A percentile compares a stretch with the other conserved stretches of the same genome.
Evolutionary conservation across 1,140 invertebrate genomes (phyloP).

Genomic region (Onthophagus taurus): DNA sequence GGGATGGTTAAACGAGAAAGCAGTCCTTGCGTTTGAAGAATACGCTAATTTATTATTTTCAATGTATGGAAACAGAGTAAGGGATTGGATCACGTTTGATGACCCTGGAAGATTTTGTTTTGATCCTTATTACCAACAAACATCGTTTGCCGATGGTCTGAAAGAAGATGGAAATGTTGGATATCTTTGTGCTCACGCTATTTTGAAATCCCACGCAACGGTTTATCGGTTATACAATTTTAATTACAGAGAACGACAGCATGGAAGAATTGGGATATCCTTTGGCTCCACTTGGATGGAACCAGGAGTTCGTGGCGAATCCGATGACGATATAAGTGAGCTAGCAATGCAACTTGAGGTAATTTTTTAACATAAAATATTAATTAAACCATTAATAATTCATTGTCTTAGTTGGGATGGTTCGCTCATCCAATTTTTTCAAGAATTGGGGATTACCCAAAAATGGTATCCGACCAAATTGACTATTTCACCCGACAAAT

Average conservation of each 20-base stretch:
- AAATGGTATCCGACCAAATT: conserved; percentile 47
- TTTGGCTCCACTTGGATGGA: too few relatives aligned
- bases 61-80: conserved; percentile 27
- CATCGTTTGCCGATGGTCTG: conserved; percentile 43
- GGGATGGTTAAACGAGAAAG: not conserved
- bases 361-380: too few relatives aligned
- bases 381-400: too few relatives aligned
- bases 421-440: conserved; percentile 54
- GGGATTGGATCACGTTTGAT: conserved; percentile 44
- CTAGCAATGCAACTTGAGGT: too few relatives aligned
- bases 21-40: not conserved
- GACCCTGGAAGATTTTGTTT: conserved; percentile 38
- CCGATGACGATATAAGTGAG: too few relatives aligned
- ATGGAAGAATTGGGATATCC: too few relatives aligned
- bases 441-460: conserved; percentile 51
- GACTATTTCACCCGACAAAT: conserved; percentile 46
- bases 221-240: conserved; percentile 31
- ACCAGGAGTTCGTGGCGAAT: too few relatives aligned
- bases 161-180: conserved; percentile 40
- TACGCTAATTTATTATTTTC: not conserved
- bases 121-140: conserved; percentile 52
- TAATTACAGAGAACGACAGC: not conserved
- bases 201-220: not conserved
- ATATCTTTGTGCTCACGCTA: not conserved
- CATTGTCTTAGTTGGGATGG: conserved; percentile 48